These are phyloP conservation scores for Clupea harengus DNA, from an alignment of 2,113 vertebrate genomes.

Conservation along the genomic window DNA sequence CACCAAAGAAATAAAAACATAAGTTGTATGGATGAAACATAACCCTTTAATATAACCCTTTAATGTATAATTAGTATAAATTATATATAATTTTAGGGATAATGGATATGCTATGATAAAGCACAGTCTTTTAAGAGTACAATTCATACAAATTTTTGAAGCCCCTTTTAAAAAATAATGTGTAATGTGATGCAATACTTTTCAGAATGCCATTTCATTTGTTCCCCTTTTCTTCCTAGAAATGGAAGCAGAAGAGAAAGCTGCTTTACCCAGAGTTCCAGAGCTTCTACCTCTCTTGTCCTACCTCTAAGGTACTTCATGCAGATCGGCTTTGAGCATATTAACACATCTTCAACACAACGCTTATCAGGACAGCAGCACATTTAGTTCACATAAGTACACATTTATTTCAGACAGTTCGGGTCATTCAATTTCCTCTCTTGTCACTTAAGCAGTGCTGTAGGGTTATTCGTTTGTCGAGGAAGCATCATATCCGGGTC, in stretches of 20 bases:
- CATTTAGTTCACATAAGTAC: not conserved
- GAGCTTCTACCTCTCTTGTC: slow-evolving; percentile 53
- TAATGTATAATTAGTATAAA: no score
- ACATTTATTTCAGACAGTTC: slow-evolving; percentile 36
- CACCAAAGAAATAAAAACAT: not conserved
- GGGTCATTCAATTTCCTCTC: slow-evolving; percentile 72
- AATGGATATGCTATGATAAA: not conserved
- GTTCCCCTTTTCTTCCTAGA: slow-evolving; percentile 48
- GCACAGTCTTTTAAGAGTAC: no score
- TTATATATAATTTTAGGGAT: not conserved
- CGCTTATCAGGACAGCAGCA: not conserved
- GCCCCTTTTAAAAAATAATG: not conserved
- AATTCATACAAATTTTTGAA: not conserved
- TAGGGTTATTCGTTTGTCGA: slow-evolving; percentile 58
- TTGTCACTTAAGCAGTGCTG: slow-evolving; percentile 61
- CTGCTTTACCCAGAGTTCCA: slow-evolving; percentile 62
- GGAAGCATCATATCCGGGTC: slow-evolving; percentile 62
- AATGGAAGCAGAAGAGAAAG: slow-evolving; percentile 57
- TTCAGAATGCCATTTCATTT: no score
- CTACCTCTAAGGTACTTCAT: slow-evolving; percentile 60
- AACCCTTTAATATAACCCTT: no score
- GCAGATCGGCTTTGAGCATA: slow-evolving; percentile 32
- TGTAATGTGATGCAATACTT: not conserved
- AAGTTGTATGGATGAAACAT: not conserved
- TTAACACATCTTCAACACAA: slow-evolving; percentile 25